Conservation (phyloP, 53 echinoderm and acorn worm genomes). For the Echinometra lucunter region DNA sequence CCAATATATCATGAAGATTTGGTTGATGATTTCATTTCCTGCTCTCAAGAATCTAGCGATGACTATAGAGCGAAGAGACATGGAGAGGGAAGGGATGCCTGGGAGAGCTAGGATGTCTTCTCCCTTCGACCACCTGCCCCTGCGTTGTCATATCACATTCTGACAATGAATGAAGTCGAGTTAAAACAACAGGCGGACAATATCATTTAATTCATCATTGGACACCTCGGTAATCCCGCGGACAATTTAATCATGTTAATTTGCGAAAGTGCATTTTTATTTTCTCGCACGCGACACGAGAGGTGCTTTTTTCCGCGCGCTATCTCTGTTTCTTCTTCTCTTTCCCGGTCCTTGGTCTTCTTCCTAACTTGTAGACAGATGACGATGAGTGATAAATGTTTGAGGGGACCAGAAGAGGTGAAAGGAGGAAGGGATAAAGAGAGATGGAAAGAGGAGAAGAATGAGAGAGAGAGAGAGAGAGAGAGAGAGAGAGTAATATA, state of each 20-base stretch:
- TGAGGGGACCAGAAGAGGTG: not conserved
- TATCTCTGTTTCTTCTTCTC: not conserved
- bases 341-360: not conserved
- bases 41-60: not conserved
- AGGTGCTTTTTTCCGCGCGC: not conserved
- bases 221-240: conserved; percentile 72
- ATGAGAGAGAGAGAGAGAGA: not conserved
- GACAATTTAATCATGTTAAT: conserved; percentile 74
- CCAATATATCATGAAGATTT: not conserved
- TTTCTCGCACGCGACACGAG: conserved; percentile 64
- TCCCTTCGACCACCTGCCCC: conserved; percentile 49
- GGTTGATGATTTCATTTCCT: not conserved
- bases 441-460: not conserved
- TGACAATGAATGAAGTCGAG: conserved; percentile 66
- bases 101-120: not conserved
- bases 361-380: conserved; percentile 14
- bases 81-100: too few relatives aligned
- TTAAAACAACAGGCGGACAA: conserved; percentile 72
- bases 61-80: not conserved
- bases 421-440: not conserved
- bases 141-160: conserved; percentile 40
- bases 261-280: conserved; percentile 73
- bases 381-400: conserved; percentile 32
- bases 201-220: conserved; percentile 70
- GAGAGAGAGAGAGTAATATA: not conserved